Conservation (phyloP, 2,797 vertebrate species). For the Acanthiza pusilla region DNA sequence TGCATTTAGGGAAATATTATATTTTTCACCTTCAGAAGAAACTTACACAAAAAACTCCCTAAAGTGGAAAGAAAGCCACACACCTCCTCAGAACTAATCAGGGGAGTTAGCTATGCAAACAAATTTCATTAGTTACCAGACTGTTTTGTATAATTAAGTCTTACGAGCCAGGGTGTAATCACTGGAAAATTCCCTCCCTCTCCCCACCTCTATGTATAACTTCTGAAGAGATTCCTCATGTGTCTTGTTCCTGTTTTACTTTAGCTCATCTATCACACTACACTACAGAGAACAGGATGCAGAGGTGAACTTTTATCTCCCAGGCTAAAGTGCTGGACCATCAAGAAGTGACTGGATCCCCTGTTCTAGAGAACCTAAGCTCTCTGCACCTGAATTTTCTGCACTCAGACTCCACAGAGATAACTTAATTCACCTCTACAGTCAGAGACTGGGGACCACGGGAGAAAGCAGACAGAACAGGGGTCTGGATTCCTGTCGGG, state of each 20-base stretch:
- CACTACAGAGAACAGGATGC: background rate
- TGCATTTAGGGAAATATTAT: background rate
- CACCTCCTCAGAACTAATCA: background rate
- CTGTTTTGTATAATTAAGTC: background rate
- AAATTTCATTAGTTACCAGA: conserved; percentile 23
- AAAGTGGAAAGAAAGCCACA: background rate
- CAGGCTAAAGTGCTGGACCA: background rate
- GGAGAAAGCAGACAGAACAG: background rate
- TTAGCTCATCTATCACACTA: background rate
- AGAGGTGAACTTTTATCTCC: background rate
- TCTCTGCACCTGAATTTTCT: background rate
- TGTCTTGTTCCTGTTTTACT: conserved; percentile 4
- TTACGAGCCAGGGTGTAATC: conserved; percentile 14
- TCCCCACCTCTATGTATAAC: background rate
- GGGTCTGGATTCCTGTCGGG: no score
- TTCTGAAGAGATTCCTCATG: background rate
- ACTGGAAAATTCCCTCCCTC: background rate
- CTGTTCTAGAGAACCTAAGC: background rate
- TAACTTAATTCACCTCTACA: background rate
- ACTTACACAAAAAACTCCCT: background rate
- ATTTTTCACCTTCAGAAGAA: background rate
- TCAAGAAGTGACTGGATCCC: background rate
- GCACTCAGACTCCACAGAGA: background rate
- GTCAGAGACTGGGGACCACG: background rate
- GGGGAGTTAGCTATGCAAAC: conserved; percentile 6